Evolutionary conservation across 2,797 vertebrate species (phyloP), one percentile per base, ranked within the genome.

Genomic region (Varecia variegata): DNA sequence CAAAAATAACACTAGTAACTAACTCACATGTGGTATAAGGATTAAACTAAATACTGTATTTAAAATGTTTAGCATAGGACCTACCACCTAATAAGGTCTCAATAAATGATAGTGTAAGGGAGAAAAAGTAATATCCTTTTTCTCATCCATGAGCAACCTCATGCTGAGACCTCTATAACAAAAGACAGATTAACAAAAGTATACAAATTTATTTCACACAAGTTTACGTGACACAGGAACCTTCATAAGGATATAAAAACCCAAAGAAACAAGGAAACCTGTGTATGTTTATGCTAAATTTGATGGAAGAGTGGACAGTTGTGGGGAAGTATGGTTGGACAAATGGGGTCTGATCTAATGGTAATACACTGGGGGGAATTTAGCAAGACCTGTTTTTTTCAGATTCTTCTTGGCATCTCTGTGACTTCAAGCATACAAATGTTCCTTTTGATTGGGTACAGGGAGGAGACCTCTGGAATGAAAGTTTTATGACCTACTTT

Each of bases 21-120:
- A 92, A n/a, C 40, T 71, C 45, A 71, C 32, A n/a, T 25, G 21
- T 68, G 38, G 68, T 45, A 0, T 32, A 85, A 56, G 7, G 3
- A 81, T 92, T 71, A 95, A 87, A n/a, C 87, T 58, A 94, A 52
- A 88, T 30, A 38, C 9, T 82, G 2, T 15, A 85, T 87, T 92
- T 79, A 60, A 43, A 90, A 92, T 43, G 52, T 27, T 92, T 79
- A 87, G 3, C 17, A 38, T 71, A 77, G 54, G 30, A n/a, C 30
- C 13, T 47, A n/a, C 7, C 52, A 86, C 21, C 68, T 67, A 96
- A 25, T 32, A 87, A 67, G n/a, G 10, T 68, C 52, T 76, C 65
- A 80, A 5, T 54, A 95, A 89, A 47, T 58, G 40, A 17, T n/a
- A 76, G 23, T 60, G 43, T 35, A n/a, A 2, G 7, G 6, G n/a